Conservation (phyloP, 2,113 vertebrate genomes). For the Mohoua ochrocephala region DNA sequence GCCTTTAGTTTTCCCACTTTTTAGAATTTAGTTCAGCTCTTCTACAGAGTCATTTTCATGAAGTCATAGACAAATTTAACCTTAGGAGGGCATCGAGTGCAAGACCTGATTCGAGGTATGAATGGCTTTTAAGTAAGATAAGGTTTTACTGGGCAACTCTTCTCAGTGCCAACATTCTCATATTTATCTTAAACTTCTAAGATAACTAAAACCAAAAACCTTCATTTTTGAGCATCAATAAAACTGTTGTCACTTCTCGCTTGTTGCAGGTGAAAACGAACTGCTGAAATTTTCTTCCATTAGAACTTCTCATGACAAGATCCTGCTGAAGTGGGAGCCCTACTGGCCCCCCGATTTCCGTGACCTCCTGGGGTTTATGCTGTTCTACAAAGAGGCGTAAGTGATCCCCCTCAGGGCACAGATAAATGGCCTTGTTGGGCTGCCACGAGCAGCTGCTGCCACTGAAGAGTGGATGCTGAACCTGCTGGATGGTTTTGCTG, state of each 20-base stretch:
- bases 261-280: slow-evolving; percentile 86
- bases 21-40: background rate
- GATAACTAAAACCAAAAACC: background rate
- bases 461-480: background rate
- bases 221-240: background rate
- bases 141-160: background rate
- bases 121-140: background rate
- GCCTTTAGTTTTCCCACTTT: background rate
- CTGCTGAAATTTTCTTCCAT: slow-evolving; percentile 84
- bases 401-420: slow-evolving; percentile 12
- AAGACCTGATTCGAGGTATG: background rate
- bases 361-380: slow-evolving; percentile 95
- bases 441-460: background rate
- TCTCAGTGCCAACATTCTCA: background rate
- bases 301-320: slow-evolving; percentile 80
- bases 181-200: background rate
- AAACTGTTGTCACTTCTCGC: background rate
- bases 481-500: background rate
- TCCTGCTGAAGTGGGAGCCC: slow-evolving; percentile 87
- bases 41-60: background rate
- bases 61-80: background rate
- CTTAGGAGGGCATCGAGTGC: background rate
- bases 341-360: slow-evolving; percentile 94
- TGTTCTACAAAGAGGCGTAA: slow-evolving; percentile 98
- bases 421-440: background rate